Evolutionary conservation across 2,113 vertebrate species (phyloP), one percentile per base, ranked within the genome.

Genomic region (Carlito syrichta): DNA sequence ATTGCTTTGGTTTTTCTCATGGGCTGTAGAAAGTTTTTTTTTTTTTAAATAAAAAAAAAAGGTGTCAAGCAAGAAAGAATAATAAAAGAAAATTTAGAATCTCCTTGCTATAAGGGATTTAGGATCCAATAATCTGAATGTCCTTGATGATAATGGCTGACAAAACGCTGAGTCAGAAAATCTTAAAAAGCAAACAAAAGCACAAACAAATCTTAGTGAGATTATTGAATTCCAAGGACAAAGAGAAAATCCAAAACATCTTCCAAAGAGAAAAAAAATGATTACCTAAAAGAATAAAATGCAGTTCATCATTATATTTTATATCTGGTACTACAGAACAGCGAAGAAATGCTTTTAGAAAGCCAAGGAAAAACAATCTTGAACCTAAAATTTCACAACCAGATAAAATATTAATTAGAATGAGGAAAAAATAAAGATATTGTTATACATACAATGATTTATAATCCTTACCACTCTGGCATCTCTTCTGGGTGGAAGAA

Each of bases 131-230:
- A 87, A 76, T 84, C 56, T 62, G 3, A 86, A 82, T 68, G 22
- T 56, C 30, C 35, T 54, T 95, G 90, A 82, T 94, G 68, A 86
- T 96, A 96, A 94, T 66, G 68, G 50, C 74, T 78, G 30, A 68
- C 32, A 69, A 95, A 58, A 8, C 56, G 13, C 62, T 88, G 23
- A 90, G 10, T 87, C 91, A 73, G 73, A 90, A 96, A 30, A 68
- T 16, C n/a, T 88, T 77, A 3, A 52, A 93, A 94, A 95, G 35
- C 63, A 94, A 69, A 66, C 22, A 96, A 79, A 86, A 90, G 58
- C 48, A 84, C 17, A 84, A 50, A 86, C 30, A 12, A 78, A 91
- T 78, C 43, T 32, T 71, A 79, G 9, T 86, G 62, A 92, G 63
- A 87, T 73, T 76, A 63, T 56, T 77, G 54, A 94, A 83, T 63